Percentiles rank a stretch among this genome's conserved stretches.
Conservation (phyloP, 1,140 invertebrate species). For the Eriocheir sinensis region DNA sequence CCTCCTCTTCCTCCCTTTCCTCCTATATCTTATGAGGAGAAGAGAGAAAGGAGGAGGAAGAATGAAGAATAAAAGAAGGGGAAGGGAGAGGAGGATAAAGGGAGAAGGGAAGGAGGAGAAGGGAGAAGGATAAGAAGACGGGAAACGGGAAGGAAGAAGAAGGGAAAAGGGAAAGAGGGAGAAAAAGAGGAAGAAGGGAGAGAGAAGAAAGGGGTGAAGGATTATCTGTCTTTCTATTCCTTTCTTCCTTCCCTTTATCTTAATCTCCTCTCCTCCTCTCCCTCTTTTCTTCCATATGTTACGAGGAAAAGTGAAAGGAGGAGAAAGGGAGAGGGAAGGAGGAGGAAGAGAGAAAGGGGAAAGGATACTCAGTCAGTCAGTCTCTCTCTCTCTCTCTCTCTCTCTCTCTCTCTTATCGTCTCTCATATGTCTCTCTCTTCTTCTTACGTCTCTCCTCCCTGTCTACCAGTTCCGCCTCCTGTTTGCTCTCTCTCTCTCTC, state of each 20-base stretch:
- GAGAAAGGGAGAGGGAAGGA: not conserved
- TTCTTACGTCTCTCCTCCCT: not conserved
- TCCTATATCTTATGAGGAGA: not conserved
- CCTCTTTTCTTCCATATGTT: no score
- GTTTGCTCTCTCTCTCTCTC: slow-evolving; percentile 1
- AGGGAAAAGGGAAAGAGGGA: no score
- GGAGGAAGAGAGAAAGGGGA: not conserved
- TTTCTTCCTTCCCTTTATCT: not conserved
- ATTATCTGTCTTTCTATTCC: not conserved
- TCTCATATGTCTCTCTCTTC: not conserved
- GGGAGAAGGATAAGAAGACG: not conserved
- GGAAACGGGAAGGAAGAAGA: no score
- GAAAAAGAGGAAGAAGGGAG: no score
- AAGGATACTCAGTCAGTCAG: not conserved
- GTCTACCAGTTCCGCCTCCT: not conserved
- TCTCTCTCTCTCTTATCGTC: not conserved
- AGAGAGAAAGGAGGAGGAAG: not conserved
- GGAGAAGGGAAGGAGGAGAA: not conserved
- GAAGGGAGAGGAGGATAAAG: not conserved
- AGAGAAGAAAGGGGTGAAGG: no score
- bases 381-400: slow-evolving; percentile 35
- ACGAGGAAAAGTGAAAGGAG: not conserved
- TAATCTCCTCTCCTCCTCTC: not conserved
- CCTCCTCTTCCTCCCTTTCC: not conserved
- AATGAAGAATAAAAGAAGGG: not conserved